A percentile compares a stretch with the other conserved stretches of the same genome.
These are phyloP conservation scores for Silurus meridionalis DNA, from an alignment of 2,113 vertebrate species.

Conservation along the genomic window DNA sequence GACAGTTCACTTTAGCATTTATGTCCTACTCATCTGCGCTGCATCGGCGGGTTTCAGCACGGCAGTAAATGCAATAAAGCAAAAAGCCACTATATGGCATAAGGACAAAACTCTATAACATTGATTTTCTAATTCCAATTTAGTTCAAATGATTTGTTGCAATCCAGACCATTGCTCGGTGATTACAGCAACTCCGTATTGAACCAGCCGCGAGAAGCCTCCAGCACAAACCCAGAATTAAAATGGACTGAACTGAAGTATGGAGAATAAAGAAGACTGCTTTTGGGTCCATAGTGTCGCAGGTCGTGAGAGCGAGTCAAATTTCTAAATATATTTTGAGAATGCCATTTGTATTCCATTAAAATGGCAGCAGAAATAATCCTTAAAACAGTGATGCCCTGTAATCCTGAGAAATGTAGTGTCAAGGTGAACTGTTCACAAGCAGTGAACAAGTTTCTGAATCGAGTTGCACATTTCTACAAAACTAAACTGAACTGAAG, in stretches of 20 bases:
- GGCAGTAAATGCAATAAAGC: neutral
- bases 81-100: conserved; percentile 3
- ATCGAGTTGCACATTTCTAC: no score
- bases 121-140: conserved; percentile 26
- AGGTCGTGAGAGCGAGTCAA: neutral
- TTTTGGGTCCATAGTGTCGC: neutral
- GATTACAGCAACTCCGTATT: neutral
- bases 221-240: neutral
- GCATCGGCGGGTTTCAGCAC: neutral
- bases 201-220: neutral
- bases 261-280: neutral
- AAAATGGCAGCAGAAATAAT: neutral
- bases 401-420: no score
- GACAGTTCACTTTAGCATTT: neutral
- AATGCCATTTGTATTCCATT: neutral
- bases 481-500: no score
- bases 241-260: neutral
- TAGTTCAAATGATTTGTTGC: conserved; percentile 22
- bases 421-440: no score
- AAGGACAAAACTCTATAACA: conserved; percentile 6
- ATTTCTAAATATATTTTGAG: neutral
- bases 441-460: no score
- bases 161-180: conserved; percentile 8
- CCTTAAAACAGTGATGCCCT: no score
- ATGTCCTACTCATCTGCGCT: neutral